Conservation (phyloP, 2,888 invertebrate genomes). For the Neocrepidodera transversa region DNA sequence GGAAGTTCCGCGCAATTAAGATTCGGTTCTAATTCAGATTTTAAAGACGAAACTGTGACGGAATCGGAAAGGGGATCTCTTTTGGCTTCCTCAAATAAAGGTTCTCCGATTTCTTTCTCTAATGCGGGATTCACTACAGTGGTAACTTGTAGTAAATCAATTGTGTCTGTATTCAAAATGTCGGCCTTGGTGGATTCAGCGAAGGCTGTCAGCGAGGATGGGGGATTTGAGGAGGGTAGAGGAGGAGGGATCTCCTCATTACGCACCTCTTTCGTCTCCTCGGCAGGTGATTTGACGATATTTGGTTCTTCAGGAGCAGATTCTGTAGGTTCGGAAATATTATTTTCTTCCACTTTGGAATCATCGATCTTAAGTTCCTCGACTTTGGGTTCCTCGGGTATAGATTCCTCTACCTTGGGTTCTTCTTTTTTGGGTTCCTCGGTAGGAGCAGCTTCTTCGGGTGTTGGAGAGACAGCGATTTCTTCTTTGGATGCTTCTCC, state of each 20-base stretch:
- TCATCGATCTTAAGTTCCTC: slow-evolving; percentile 31
- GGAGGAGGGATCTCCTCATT: slow-evolving; percentile 74
- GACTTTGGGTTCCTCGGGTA: slow-evolving; percentile 13
- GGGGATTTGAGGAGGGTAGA: slow-evolving; percentile 76
- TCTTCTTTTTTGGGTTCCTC: slow-evolving; percentile 33
- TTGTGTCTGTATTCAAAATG: slow-evolving; percentile 54
- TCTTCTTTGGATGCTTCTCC: slow-evolving; percentile 42
- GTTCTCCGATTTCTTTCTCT: background rate
- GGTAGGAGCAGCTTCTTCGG: slow-evolving; percentile 11
- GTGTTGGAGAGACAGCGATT: slow-evolving; percentile 14
- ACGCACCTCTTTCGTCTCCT: slow-evolving; percentile 64
- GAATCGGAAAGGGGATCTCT: background rate
- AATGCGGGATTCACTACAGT: slow-evolving; percentile 40
- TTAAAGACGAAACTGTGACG: background rate
- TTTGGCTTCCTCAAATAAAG: background rate
- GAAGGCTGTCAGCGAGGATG: slow-evolving; percentile 77
- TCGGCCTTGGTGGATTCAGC: slow-evolving; percentile 73
- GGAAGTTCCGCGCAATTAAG: background rate
- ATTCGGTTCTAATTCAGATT: slow-evolving; percentile 4
- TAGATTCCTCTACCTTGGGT: slow-evolving; percentile 13
- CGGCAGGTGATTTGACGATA: slow-evolving; percentile 46
- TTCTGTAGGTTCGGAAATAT: slow-evolving; percentile 42
- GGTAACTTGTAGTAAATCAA: slow-evolving; percentile 33
- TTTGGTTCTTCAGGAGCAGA: slow-evolving; percentile 46
- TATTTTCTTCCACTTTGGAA: slow-evolving; percentile 34